phyloP scores from a whole-genome alignment of 2,797 vertebrate genomes.

The Xenopus petersii region DNA sequence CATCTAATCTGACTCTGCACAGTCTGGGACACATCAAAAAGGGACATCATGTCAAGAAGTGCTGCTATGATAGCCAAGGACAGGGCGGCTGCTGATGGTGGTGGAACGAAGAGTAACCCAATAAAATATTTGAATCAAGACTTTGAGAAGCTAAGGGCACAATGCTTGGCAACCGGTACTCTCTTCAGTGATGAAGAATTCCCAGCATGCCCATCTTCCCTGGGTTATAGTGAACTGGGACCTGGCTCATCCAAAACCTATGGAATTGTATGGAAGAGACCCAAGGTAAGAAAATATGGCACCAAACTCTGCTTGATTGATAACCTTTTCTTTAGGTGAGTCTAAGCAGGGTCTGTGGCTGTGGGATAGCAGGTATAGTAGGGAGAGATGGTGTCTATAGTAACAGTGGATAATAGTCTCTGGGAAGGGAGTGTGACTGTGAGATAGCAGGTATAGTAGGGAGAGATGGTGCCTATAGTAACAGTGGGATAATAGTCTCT shows the following conservation, averaged over 20 bases:
- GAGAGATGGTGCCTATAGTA: too few species aligned
- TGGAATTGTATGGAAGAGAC: conserved; percentile 65
- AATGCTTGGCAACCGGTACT: conserved; percentile 67
- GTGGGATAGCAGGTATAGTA: too few species aligned
- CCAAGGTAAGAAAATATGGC: conserved; percentile 55
- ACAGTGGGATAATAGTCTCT: too few species aligned
- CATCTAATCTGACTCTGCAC: neutral
- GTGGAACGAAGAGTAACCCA: conserved; percentile 64
- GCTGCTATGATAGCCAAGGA: conserved; percentile 56
- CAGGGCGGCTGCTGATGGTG: conserved; percentile 45
- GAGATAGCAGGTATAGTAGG: too few species aligned
- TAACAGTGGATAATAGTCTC: too few species aligned
- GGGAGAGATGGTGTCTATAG: too few species aligned
- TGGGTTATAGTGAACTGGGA: conserved; percentile 78
- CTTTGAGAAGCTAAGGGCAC: conserved; percentile 67
- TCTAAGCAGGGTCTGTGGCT: too few species aligned
- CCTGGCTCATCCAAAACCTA: conserved; percentile 69
- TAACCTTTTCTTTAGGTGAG: too few species aligned
- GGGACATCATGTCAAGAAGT: conserved; percentile 54
- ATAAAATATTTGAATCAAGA: conserved; percentile 79
- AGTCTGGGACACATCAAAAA: neutral
- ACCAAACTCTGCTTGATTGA: too few species aligned
- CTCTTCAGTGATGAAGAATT: conserved; percentile 81
- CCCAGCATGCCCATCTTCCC: conserved; percentile 65
- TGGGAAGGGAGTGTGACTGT: too few species aligned